Base-by-base conservation (phyloP, 2,888 invertebrate species). In the Lasius platythorax region DNA sequence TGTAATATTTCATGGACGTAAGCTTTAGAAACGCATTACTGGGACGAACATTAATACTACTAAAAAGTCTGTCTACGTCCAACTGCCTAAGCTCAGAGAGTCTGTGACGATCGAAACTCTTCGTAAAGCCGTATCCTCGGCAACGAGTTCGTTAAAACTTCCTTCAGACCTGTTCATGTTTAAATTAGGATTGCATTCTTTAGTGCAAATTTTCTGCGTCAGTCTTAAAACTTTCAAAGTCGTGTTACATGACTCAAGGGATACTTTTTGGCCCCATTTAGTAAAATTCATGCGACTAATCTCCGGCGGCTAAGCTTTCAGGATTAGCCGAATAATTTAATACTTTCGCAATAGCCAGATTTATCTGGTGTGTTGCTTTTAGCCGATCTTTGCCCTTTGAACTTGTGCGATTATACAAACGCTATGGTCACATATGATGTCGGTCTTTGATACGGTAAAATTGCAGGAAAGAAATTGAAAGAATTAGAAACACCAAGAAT, bases 171-270 rank as follows among this genome's bases (percentile, higher is more conserved):
- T 84, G 88, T 85, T 85, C 87, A 85, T 85, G 87, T 88, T 88
- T 87, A 88, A 88, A 88, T 88, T 88, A 88, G 88, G 87, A 88
- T 87, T 85, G 87, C 88, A 88, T 88, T 87, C 88, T 88, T 88
- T 85, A 84, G 86, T 86, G 78, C 84, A 81, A 86, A 88, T 88
- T 88, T 88, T 84, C 84, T 61, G 76, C 78, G 70, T 81, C 79
- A 81, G 81, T 58, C 83, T 82, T 84, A 85, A 84, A 88, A 87
- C 84, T 88, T 88, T 83, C 78, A 50, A 63, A 72, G 83, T 74
- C 68, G 15, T 58, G 75, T 75, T 76, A 87, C 78, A 83, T 83
- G 76, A 85, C 76, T 85, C 83, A 67, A 74, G 66, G 37, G 67
- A 70, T 56, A 63, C 74, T 79, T 79, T 79, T 79, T 79, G 58